These are phyloP conservation scores for Echinarachnius parma DNA, from an alignment of 53 echinoderm and acorn worm genomes.

Conservation along the genomic window DNA sequence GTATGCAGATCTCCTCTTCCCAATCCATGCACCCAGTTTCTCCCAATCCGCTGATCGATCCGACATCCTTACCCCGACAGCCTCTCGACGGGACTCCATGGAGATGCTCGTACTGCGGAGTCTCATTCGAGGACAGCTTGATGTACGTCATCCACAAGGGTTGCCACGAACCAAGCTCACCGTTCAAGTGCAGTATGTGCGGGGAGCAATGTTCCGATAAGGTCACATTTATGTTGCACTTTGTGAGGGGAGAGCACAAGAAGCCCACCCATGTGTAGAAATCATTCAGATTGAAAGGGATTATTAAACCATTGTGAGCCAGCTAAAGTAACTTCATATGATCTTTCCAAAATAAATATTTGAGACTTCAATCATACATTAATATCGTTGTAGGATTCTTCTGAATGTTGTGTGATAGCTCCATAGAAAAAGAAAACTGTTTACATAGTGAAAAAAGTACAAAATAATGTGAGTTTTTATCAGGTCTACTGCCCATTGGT, in stretches of 20 bases:
- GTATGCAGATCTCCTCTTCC: slow-evolving; percentile 33
- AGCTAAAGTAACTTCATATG: too few relatives aligned
- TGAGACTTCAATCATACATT: too few relatives aligned
- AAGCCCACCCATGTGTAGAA: slow-evolving; percentile 41
- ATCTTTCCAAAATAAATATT: too few relatives aligned
- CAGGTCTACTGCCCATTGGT: too few relatives aligned
- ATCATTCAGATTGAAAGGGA: too few relatives aligned
- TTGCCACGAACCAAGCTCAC: slow-evolving; percentile 66
- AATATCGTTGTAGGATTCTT: too few relatives aligned
- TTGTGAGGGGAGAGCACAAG: slow-evolving; percentile 68
- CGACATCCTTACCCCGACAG: background rate
- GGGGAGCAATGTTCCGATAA: slow-evolving; percentile 59
- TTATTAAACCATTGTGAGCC: too few relatives aligned
- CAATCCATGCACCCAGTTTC: slow-evolving; percentile 14
- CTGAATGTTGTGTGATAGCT: too few relatives aligned
- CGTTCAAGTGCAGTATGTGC: slow-evolving; percentile 74
- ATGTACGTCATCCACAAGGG: slow-evolving; percentile 85
- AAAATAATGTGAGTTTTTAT: too few relatives aligned
- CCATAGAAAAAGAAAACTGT: too few relatives aligned
- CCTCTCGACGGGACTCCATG: slow-evolving; percentile 44
- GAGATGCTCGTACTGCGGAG: slow-evolving; percentile 66
- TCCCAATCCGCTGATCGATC: background rate
- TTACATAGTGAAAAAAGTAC: too few relatives aligned
- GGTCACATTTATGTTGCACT: slow-evolving; percentile 72
- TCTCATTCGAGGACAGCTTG: slow-evolving; percentile 78